Evolutionary conservation across 1,140 invertebrate genomes (phyloP), one percentile per base, ranked within the genome.

Genomic region (Aphidius ervi): DNA sequence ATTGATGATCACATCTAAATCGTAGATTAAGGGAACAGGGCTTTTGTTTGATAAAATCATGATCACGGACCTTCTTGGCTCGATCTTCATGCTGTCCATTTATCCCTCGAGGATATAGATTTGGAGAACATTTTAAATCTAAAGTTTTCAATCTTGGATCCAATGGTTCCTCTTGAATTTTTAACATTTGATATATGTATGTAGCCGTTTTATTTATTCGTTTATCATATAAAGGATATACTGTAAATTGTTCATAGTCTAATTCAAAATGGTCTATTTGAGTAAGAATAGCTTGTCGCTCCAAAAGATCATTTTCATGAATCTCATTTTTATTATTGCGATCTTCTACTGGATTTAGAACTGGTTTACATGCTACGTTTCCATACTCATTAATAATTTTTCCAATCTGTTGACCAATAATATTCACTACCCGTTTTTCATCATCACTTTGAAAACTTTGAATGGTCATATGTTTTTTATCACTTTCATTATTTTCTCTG

Each of bases 91-190:
- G 49, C 46, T 72, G 70, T 0, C 70, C 70, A 63, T 68, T 66
- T 58, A 45, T 61, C 8, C 68, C 70, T 23, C 64, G 64, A 2
- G 69, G 69, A 63, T 64, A 73, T 45, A 69, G 57, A 65, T 75
- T 65, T 9, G 71, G 69, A 63, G 68, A 74, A 67, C 69, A 74
- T 61, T 61, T 63, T 55, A 70, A 41, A 67, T 74, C 71, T 48
- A 69, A 64, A 54, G 39, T 6, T 47, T 70, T 58, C 9, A 61
- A 23, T 41, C 63, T 47, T 48, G 63, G 59, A 68, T 72, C 64
- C 40, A 71, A 47, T 52, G 66, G 62, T 41, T 41, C 31, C 16
- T 68, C 68, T 40, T 67, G 59, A 20, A 72, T 47, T 67, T 70
- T 69, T 7, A 72, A 37, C 66, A 72, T 72, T 63, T 74, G 68